Evolutionary conservation across 2,797 vertebrate species (phyloP), one percentile per base, ranked within the genome.

Genomic region (Okamejei kenojei): DNA sequence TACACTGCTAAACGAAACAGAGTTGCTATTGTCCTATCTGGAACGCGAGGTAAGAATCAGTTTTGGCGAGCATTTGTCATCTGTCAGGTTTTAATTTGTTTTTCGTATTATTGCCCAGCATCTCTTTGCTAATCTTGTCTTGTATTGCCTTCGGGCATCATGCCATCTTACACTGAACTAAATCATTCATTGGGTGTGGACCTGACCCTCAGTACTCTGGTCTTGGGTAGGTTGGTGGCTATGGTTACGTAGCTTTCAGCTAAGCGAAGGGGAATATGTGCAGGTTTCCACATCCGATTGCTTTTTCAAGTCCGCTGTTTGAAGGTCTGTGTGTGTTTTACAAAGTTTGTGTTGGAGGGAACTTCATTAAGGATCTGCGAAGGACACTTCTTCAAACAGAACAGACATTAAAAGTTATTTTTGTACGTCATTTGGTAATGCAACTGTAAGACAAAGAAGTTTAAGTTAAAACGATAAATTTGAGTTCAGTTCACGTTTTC

Each of bases 21-120:
- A 99, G 96, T 98, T 98, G 0, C 97, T 99, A 94, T 98, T 97
- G 96, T 99, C 99, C 0, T 99, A 99, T 96, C 96, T 99, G 96
- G 99, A 99, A 94, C 96, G 98, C 94, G 99, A 99, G 98, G 99
- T 99, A 96, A 95, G 63, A 79, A 3, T 93, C 54, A 93, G 93
- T 93, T 90, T 71, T 93, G 90, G 93, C 79, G 45, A 29, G 26
- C 93, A 7, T 0, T 88, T 88, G 15, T 68, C 29, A 19, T 35
- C 17, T 15, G 15, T 86, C 61, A 17, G 21, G 81, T 84, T 58
- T 86, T 58, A 8, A 4, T 86, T n/a, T 54, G 15, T 6, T 19
- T 82, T 35, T 61, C 63, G 58, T 63, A n/a, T 86, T 17, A 17
- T 17, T 63, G n/a, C 6, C 8, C 82, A 32, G 19, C 17, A 4